These are phyloP conservation scores for Uria lomvia DNA, from an alignment of 2,113 vertebrate genomes.

Conservation along the genomic window DNA sequence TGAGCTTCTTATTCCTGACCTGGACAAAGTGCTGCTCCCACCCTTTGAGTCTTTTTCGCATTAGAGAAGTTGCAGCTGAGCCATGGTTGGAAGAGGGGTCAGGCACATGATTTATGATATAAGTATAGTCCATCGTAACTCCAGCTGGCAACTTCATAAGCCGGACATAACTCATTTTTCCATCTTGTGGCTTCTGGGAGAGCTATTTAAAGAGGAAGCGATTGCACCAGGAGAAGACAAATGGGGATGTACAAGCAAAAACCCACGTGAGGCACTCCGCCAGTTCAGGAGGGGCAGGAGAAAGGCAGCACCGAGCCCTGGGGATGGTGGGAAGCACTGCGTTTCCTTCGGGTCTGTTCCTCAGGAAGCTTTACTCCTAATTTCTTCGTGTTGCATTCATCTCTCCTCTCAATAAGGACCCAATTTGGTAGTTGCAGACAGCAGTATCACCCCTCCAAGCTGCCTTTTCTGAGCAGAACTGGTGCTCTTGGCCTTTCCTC, in stretches of 20 bases:
- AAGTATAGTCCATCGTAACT: background rate
- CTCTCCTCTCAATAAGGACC: too few relatives aligned
- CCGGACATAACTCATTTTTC: background rate
- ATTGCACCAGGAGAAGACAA: background rate
- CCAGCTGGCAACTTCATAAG: background rate
- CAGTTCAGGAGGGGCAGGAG: background rate
- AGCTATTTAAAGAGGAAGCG: background rate
- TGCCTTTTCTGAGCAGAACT: background rate
- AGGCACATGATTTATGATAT: background rate
- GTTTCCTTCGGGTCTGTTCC: background rate
- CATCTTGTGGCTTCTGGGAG: background rate
- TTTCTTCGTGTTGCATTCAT: background rate
- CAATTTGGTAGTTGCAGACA: background rate
- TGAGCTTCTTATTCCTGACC: background rate
- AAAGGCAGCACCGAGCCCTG: background rate
- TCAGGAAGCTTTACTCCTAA: background rate
- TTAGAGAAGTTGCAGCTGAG: background rate
- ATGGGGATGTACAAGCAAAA: background rate
- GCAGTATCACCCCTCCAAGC: background rate
- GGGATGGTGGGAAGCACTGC: background rate
- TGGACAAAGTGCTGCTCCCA: background rate
- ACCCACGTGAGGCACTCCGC: background rate
- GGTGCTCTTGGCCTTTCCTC: background rate
- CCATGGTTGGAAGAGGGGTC: background rate
- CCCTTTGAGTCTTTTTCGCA: rapidly evolving